These are phyloP conservation scores for Microchirus variegatus DNA, from an alignment of 2,797 vertebrate genomes.

Conservation along the genomic window DNA sequence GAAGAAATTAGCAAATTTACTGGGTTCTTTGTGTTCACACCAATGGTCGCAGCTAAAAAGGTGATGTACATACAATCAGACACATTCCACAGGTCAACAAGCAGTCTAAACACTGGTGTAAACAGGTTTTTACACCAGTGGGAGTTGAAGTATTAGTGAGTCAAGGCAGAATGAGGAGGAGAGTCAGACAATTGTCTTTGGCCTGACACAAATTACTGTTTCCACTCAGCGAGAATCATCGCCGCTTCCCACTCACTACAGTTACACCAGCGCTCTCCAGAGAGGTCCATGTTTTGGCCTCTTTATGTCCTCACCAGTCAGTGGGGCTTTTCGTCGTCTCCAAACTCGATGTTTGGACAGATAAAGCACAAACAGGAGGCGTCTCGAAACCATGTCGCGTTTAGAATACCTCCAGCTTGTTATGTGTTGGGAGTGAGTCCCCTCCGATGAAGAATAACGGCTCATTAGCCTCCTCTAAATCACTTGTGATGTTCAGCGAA, in stretches of 20 bases:
- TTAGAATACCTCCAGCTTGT: constrained; percentile 22
- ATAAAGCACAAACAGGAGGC: constrained; percentile 26
- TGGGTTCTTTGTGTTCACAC: too few relatives aligned
- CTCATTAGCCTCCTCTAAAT: constrained; percentile 73
- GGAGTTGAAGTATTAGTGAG: too few relatives aligned
- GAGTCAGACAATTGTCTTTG: too few relatives aligned
- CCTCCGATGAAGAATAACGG: constrained; percentile 72
- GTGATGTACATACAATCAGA: too few relatives aligned
- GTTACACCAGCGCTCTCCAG: constrained; percentile 40
- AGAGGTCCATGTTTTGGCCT: constrained; percentile 52
- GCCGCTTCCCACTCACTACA: constrained; percentile 35
- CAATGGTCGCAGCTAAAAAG: too few relatives aligned
- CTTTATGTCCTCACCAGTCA: constrained; percentile 51
- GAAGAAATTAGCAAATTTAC: too few relatives aligned
- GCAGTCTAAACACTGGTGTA: too few relatives aligned
- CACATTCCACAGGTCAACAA: too few relatives aligned
- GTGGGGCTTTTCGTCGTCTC: constrained; percentile 38
- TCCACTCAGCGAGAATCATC: constrained; percentile 14
- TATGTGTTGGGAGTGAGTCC: constrained; percentile 24
- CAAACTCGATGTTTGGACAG: constrained; percentile 34
- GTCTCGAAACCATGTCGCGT: constrained; percentile 17
- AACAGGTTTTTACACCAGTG: too few relatives aligned
- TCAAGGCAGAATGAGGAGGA: too few relatives aligned
- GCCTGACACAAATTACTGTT: too few relatives aligned
- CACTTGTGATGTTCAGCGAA: constrained; percentile 75